A percentile compares a stretch with the other conserved stretches of the same genome.
These are phyloP conservation scores for Campylorhamphus procurvoides DNA, from an alignment of 2,113 vertebrate genomes.

Conservation along the genomic window DNA sequence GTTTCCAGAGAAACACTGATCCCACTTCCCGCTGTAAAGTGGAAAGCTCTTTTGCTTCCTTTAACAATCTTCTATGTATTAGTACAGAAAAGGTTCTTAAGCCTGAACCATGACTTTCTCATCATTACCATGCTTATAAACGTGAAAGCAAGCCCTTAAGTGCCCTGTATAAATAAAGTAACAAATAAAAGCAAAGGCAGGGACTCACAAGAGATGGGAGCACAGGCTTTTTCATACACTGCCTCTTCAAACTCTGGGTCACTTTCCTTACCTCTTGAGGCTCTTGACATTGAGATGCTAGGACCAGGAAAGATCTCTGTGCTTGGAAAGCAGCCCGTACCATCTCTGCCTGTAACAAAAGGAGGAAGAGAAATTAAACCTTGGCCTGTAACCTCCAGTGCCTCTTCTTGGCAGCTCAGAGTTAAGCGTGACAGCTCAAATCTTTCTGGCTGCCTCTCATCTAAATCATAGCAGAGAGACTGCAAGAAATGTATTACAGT, in stretches of 20 bases:
- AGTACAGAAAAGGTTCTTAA: neutral
- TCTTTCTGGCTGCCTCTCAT: constrained; percentile 16
- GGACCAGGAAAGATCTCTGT: constrained; percentile 86
- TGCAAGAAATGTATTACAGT: neutral
- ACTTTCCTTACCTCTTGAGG: constrained; percentile 87
- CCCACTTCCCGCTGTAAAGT: neutral
- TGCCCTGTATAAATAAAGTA: neutral
- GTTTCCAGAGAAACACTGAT: neutral
- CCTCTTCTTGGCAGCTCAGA: constrained; percentile 12
- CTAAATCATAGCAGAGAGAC: constrained; percentile 18
- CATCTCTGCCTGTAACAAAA: constrained; percentile 88
- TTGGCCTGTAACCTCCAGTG: neutral
- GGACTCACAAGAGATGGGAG: neutral
- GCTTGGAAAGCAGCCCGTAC: constrained; percentile 89
- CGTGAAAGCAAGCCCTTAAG: neutral
- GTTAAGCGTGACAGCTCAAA: constrained; percentile 39
- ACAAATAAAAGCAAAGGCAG: neutral
- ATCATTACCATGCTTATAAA: neutral
- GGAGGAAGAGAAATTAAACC: constrained; percentile 37
- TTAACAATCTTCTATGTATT: neutral
- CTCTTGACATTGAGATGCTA: constrained; percentile 87
- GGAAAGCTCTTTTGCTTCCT: neutral
- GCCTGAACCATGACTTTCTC: neutral
- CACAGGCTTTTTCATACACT: neutral
- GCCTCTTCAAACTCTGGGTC: neutral